phyloP scores from a whole-genome alignment of 2,888 invertebrate species.

The Drosophila neotestacea region DNA sequence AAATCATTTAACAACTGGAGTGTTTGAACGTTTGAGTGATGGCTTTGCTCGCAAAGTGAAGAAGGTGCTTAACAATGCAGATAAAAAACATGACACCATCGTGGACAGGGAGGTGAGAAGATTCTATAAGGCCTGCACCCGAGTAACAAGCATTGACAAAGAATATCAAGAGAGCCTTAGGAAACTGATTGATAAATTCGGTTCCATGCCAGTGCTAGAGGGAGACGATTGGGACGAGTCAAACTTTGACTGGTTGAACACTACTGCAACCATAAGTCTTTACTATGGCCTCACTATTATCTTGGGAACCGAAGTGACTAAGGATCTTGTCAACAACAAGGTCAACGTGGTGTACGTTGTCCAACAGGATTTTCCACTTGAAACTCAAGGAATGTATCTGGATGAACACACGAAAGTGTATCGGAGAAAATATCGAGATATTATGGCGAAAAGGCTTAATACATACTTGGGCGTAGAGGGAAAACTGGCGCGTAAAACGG shows the following conservation, averaged over 20 bases:
- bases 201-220: conserved; percentile 76
- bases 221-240: conserved; percentile 68
- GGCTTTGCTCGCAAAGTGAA: conserved; percentile 69
- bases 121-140: conserved; percentile 80
- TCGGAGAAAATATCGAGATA: conserved; percentile 19
- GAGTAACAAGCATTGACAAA: conserved; percentile 34
- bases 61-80: conserved; percentile 44
- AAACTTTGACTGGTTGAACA: conserved; percentile 79
- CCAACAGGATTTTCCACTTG: conserved; percentile 60
- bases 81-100: conserved; percentile 50
- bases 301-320: conserved; percentile 61
- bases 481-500: conserved; percentile 51
- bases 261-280: conserved; percentile 60
- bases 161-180: conserved; percentile 47
- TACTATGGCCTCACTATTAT: conserved; percentile 68
- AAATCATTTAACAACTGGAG: conserved; percentile 67
- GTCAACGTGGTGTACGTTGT: conserved; percentile 69
- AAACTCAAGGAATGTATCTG: conserved; percentile 66
- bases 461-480: conserved; percentile 59
- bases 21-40: conserved; percentile 72
- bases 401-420: conserved; percentile 40
- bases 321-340: conserved; percentile 58
- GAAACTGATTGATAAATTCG: conserved; percentile 72
- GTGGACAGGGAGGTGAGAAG: conserved; percentile 77
- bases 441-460: conserved; percentile 52